phyloP scores from a whole-genome alignment of 2,888 invertebrate genomes.

The Tachystola acroxantha region DNA sequence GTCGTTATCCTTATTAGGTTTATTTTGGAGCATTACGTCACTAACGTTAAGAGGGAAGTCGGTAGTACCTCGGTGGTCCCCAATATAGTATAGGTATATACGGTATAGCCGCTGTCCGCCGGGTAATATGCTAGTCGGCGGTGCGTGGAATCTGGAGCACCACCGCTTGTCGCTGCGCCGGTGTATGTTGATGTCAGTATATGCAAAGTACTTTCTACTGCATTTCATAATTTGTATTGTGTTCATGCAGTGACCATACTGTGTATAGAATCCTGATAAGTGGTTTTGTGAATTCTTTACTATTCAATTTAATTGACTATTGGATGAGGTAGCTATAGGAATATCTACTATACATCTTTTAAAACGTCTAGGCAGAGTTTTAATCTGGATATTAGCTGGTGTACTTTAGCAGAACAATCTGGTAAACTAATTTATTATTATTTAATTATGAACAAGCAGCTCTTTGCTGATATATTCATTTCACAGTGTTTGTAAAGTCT shows the following conservation, averaged over 20 bases:
- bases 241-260: conserved; percentile 1
- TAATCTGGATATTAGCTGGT: no score
- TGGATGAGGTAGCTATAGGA: no score
- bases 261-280: not conserved
- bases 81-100: conserved; percentile 14
- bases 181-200: conserved; percentile 7
- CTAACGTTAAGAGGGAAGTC: conserved; percentile 39
- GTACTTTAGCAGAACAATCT: no score
- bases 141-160: conserved; percentile 41
- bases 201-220: conserved; percentile 27
- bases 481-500: no score
- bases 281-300: no score
- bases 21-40: conserved; percentile 78
- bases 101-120: conserved; percentile 2
- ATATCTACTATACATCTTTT: no score
- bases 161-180: conserved; percentile 13
- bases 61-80: conserved; percentile 31
- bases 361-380: no score
- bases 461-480: no score
- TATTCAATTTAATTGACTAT: no score
- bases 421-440: no score
- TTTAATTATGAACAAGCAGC: no score
- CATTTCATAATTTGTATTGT: conserved; percentile 15
- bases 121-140: conserved; percentile 21
- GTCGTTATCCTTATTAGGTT: conserved; percentile 64